Evolutionary conservation across 2,113 vertebrate genomes (phyloP), one percentile per base, ranked within the genome.

Genomic region (Ivindomyrus marchei): DNA sequence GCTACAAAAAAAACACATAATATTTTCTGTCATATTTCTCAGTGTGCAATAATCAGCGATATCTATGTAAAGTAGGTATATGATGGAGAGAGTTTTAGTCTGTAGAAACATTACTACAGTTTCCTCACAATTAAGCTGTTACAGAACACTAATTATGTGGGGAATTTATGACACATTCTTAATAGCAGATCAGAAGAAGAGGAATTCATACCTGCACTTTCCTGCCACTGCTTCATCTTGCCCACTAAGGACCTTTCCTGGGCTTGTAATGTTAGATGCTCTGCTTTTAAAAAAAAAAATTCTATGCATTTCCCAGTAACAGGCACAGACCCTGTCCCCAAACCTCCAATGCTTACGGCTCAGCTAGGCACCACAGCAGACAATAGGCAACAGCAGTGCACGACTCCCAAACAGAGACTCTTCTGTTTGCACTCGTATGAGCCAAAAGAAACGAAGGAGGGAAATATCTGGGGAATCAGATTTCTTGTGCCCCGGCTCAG

Each of bases 251-350:
- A 87, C 91, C 31, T 89, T 83, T 27, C 31, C 90, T 87, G 42
- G 15, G 47, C 85, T 47, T 90, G 92, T 92, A 93, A 92, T 52
- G 27, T 84, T 88, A 92, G 86, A 90, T 31, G 11, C 15, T 46
- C 39, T 83, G 52, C 90, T 90, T 89, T 91, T 84, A 31, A 74
- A 74, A 74, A 74, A 27, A 31, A 74, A 77, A 17, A 74, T 66
- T 74, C 31, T 91, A 91, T 90, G 91, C 87, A 92, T 91, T 92
- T 92, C 90, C 88, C 84, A 89, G 19, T 88, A 89, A 90, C 17
- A 49, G 19, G 88, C 66, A 49, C 56, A 66, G 52, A 56, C 47
- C 86, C 89, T 83, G 83, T 46, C 70, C 74, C 77, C 46, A 21
- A 70, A 90, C 49, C 42, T 80, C 6, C 74, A 52, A 50, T 42